Base-by-base conservation (phyloP, 1,140 invertebrate species). In the Drosophila serrata region DNA sequence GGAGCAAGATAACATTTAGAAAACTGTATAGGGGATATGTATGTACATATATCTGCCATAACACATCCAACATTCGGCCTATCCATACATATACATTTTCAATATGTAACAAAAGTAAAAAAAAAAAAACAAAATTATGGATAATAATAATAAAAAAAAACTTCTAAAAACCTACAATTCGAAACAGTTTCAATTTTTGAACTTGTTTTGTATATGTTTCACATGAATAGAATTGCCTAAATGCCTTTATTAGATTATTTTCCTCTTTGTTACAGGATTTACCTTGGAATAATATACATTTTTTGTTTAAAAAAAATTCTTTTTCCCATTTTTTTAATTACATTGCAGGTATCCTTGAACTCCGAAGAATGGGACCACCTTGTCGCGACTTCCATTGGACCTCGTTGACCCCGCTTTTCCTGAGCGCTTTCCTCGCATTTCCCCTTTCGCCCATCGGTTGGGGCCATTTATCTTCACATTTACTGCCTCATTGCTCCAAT, bases 401-500 rank as follows among this genome's bases (percentile, higher is more conserved):
- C 37, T 35, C 22, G 43, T 29, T 56, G 69, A 31, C 60, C 42
- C 24, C 24, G 15, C 48, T 37, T 39, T 68, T 65, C 37, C 11
- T 27, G 19, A 17, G 22, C 24, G 29, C 15, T 13, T 33, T 45
- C n/a, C 48, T 22, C 13, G 22, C 12, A 27, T 11, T 19, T 40
- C 37, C 55, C 46, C 15, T 17, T 40, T 77, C 48, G 55, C 33
- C 15, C 19, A 55, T n/a, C 22, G 40, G 33, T 27, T 24, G 24
- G 48, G 57, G 81, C 82, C 85, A 87, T 87, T 88, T 87, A 79
- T 87, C 75, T 87, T 88, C 62, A 63, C 84, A 82, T 86, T 86
- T 87, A 62, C 70, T 79, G 69, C 70, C 75, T 59, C 65, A 68
- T 67, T 81, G 56, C 58, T 68, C 63, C 46, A 81, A 67, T 76